Evolutionary conservation across 2,797 vertebrate genomes (phyloP).

Genomic region (Macroramphosus scolopax): DNA sequence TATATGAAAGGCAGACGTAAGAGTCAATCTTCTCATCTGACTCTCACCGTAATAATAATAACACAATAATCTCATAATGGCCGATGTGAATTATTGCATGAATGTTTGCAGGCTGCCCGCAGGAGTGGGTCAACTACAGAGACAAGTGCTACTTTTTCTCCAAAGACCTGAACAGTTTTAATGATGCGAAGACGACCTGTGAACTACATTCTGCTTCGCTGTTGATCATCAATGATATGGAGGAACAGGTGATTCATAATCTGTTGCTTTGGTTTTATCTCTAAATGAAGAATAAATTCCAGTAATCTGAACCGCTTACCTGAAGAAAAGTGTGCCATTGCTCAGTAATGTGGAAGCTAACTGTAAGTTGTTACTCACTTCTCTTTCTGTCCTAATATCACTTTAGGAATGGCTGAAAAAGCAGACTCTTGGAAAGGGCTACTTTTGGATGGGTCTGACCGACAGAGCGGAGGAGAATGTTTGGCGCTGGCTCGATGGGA

Average conservation of each 20-base stretch:
- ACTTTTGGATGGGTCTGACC: conserved; percentile 93
- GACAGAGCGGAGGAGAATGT: conserved; percentile 83
- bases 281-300: background rate
- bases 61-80: too few relatives aligned
- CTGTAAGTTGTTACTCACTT: background rate
- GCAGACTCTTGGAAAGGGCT: conserved; percentile 82
- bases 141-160: conserved; percentile 93
- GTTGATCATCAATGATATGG: conserved; percentile 85
- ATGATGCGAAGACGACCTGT: conserved; percentile 84
- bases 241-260: conserved; percentile 84
- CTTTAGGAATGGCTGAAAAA: conserved; percentile 89
- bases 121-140: conserved; percentile 84
- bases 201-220: conserved; percentile 80
- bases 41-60: too few relatives aligned
- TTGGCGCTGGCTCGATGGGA: conserved; percentile 93
- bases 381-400: conserved; percentile 36
- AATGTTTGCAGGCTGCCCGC: conserved; percentile 79
- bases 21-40: too few relatives aligned
- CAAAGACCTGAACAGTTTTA: conserved; percentile 82
- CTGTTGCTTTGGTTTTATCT: too few relatives aligned
- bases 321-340: background rate
- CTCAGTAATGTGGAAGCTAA: background rate
- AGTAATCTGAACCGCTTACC: background rate
- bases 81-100: background rate
- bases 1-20: too few relatives aligned